Evolutionary conservation across 2,888 invertebrate genomes (phyloP).

Genomic region (Orthosia gothica): DNA sequence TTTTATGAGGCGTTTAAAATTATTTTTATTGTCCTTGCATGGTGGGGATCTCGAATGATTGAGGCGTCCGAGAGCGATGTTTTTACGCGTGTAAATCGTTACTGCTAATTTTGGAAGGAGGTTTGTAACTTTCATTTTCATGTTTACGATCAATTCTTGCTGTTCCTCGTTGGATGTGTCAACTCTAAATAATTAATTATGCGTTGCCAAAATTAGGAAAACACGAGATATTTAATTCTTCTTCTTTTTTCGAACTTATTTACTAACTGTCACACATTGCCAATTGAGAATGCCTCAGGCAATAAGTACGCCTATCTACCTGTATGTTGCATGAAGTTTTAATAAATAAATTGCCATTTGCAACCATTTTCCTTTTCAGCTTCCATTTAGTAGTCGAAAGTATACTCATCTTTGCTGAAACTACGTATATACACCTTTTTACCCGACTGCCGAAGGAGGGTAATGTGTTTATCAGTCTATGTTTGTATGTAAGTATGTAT

Average conservation of each 20-base stretch:
- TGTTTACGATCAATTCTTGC: constrained; percentile 32
- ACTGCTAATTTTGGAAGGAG: constrained; percentile 57
- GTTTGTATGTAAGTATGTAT: no score
- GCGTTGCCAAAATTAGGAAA: background rate
- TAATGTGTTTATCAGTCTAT: no score
- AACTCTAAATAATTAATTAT: constrained; percentile 5
- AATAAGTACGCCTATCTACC: no score
- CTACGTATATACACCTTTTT: no score
- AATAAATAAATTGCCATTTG: background rate
- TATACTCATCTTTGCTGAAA: background rate
- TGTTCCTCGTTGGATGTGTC: constrained; percentile 31
- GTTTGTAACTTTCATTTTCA: constrained; percentile 39
- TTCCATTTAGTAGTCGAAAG: background rate
- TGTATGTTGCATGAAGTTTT: no score
- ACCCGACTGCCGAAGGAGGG: no score
- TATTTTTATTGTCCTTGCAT: constrained; percentile 71
- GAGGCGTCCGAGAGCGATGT: constrained; percentile 53
- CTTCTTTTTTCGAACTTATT: background rate
- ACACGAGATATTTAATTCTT: background rate
- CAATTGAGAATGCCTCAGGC: no score
- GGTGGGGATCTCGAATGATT: constrained; percentile 54
- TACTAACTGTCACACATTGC: background rate
- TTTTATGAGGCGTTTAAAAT: constrained; percentile 71
- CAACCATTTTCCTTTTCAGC: constrained; percentile 5
- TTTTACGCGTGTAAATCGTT: constrained; percentile 53